Evolutionary conservation across 2,888 invertebrate genomes (phyloP).

Genomic region (Helobdella robusta): DNA sequence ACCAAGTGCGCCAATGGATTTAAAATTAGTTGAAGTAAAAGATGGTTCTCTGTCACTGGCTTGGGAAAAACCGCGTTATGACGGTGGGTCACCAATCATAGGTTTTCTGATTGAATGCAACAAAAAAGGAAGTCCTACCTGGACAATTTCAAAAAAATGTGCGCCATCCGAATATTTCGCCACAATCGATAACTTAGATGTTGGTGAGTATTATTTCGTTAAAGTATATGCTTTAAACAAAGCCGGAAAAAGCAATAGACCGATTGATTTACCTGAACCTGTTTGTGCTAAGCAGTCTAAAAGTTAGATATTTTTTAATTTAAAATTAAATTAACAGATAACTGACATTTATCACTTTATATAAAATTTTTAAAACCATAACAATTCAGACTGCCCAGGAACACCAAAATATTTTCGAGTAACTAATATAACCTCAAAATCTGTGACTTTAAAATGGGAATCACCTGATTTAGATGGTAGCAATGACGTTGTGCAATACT

Average conservation of each 20-base stretch:
- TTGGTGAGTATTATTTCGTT: constrained; percentile 60
- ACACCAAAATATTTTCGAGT: constrained; percentile 25
- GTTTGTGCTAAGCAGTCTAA: constrained; percentile 37
- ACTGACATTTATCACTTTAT: neutral
- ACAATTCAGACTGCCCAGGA: constrained; percentile 22
- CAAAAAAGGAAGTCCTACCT: constrained; percentile 16
- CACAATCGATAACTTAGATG: constrained; percentile 33
- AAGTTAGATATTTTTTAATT: constrained; percentile 36
- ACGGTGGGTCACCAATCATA: constrained; percentile 35
- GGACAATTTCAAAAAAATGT: constrained; percentile 10
- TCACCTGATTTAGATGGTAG: constrained; percentile 11
- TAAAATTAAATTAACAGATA: neutral
- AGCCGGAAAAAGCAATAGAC: constrained; percentile 57
- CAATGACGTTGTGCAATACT: constrained; percentile 24
- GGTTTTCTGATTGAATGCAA: constrained; percentile 43
- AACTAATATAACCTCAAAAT: constrained; percentile 15
- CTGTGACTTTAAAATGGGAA: constrained; percentile 27
- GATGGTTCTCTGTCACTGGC: constrained; percentile 33
- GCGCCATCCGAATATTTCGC: constrained; percentile 28
- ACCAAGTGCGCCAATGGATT: constrained; percentile 32
- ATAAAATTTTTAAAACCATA: neutral
- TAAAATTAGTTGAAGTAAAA: constrained; percentile 35
- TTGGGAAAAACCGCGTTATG: constrained; percentile 36
- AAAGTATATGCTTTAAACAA: constrained; percentile 75
- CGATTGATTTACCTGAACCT: constrained; percentile 33